Evolutionary conservation across 2,113 vertebrate species (phyloP).

Genomic region (Mungos mungo): DNA sequence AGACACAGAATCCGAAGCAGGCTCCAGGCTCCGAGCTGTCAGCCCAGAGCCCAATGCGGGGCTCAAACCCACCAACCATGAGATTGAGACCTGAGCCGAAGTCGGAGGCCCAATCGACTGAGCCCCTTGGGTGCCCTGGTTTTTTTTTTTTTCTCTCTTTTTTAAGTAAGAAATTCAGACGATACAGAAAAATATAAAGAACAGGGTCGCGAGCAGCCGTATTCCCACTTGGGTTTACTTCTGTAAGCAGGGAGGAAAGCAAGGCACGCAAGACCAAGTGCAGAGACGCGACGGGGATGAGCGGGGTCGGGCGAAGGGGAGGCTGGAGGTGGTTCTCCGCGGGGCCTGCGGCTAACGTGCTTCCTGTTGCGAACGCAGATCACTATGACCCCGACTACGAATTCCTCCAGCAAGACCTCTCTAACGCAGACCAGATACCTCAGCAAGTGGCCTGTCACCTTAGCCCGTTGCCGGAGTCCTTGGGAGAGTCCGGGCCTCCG

Average conservation of each 20-base stretch:
- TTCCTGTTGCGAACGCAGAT: constrained; percentile 84
- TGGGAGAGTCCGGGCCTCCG: constrained; percentile 90
- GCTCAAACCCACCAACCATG: too few relatives aligned
- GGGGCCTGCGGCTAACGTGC: background rate
- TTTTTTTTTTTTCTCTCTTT: too few relatives aligned
- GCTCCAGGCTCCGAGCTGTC: too few relatives aligned
- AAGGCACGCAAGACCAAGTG: background rate
- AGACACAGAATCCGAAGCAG: too few relatives aligned
- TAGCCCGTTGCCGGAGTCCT: constrained; percentile 94
- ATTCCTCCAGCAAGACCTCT: constrained; percentile 98
- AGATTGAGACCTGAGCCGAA: too few relatives aligned
- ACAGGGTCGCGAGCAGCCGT: background rate
- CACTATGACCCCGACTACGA: constrained; percentile 99
- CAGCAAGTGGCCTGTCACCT: constrained; percentile 87
- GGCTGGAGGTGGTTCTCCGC: rapidly evolving
- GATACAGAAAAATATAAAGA: background rate
- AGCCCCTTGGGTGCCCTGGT: too few relatives aligned
- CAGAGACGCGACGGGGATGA: rapidly evolving
- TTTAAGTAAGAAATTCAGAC: background rate
- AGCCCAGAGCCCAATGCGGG: too few relatives aligned
- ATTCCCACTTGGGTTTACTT: background rate
- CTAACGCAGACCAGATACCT: constrained; percentile 89
- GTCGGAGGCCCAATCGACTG: too few relatives aligned
- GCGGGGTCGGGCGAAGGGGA: rapidly evolving
- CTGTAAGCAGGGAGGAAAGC: background rate